Evolutionary conservation across 2,113 vertebrate species (phyloP).

Genomic region (Lucifuga dentata): DNA sequence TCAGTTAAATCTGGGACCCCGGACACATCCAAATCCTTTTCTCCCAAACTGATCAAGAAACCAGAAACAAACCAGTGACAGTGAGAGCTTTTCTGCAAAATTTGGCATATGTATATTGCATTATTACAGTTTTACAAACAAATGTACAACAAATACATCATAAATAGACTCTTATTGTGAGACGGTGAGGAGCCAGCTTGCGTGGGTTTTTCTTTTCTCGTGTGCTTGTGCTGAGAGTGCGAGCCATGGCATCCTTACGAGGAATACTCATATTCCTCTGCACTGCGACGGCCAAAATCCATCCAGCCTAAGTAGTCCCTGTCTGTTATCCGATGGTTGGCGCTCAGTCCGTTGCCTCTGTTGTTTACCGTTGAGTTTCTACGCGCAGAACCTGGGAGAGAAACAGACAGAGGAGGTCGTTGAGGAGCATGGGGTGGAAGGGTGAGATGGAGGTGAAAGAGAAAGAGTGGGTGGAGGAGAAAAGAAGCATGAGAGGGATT

Average conservation of each 20-base stretch:
- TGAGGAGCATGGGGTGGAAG: too few relatives aligned
- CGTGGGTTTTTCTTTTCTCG: conserved; percentile 51
- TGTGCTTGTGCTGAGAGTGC: conserved; percentile 65
- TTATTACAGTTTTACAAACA: conserved; percentile 87
- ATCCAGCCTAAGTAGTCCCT: conserved; percentile 98
- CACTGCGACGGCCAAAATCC: conserved; percentile 97
- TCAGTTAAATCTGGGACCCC: conserved; percentile 52
- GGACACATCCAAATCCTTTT: conserved; percentile 48
- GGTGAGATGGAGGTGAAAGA: not conserved
- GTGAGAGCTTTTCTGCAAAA: conserved; percentile 81
- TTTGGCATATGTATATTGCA: conserved; percentile 87
- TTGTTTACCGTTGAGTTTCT: conserved; percentile 86
- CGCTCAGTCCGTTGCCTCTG: conserved; percentile 81
- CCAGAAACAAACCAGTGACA: conserved; percentile 66
- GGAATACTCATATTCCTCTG: conserved; percentile 94
- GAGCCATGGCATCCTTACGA: conserved; percentile 79
- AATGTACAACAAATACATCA: conserved; percentile 88
- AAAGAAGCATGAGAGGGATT: conserved; percentile 12
- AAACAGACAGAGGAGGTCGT: not conserved
- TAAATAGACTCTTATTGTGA: conserved; percentile 85
- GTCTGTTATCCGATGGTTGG: conserved; percentile 93
- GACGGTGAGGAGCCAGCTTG: conserved; percentile 72
- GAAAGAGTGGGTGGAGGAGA: conserved; percentile 18
- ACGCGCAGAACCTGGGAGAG: conserved; percentile 84
- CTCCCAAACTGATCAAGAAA: conserved; percentile 67